Evolutionary conservation across 1,140 invertebrate genomes (phyloP), one percentile per base, ranked within the genome.

Genomic region (Cardiocondyla obscurior): DNA sequence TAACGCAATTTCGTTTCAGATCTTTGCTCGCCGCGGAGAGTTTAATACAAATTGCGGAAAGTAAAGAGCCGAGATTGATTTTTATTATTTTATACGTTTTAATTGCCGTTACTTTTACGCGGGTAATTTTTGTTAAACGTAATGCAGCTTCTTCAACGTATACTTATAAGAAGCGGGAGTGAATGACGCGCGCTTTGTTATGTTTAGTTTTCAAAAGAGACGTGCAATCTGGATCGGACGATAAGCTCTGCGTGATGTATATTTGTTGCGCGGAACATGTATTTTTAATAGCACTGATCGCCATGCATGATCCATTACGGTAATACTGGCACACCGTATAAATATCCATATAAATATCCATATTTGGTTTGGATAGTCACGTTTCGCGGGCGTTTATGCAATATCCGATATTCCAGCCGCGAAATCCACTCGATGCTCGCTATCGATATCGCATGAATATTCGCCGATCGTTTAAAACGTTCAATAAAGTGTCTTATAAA

Each of bases 271-370:
- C 0, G 12, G 42, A 6, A 19, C 16, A 19, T 77, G 49, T 79
- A 79, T 79, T 79, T 79, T 79, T 53, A 67, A 69, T 12, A 79
- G 33, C 53, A 16, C 14, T 30, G 60, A 67, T 69, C 46, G 33
- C 44, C 33, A 67, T 53, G 46, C 62, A 53, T 30, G 46, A 79
- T 79, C 46, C 62, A 79, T 79, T 79, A 79, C 28, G 14, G 46
- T 67, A 67, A 79, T 62, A 79, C 42, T 25, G 74, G 36, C 36
- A 25, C 12, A 10, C 33, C 8, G 33, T 79, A 67, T 64, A 79
- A 79, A 79, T 79, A 67, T 79, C 74, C 74, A 79, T 79, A 79
- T 39, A 79, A 79, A 79, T n/a, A n/a, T n/a, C n/a, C n/a, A n/a
- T n/a, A n/a, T 67, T 64, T 67, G 25, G 60, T 79, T 79, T 67